Evolutionary conservation across 2,888 invertebrate genomes (phyloP).

Genomic region (Phyto melanocephala): DNA sequence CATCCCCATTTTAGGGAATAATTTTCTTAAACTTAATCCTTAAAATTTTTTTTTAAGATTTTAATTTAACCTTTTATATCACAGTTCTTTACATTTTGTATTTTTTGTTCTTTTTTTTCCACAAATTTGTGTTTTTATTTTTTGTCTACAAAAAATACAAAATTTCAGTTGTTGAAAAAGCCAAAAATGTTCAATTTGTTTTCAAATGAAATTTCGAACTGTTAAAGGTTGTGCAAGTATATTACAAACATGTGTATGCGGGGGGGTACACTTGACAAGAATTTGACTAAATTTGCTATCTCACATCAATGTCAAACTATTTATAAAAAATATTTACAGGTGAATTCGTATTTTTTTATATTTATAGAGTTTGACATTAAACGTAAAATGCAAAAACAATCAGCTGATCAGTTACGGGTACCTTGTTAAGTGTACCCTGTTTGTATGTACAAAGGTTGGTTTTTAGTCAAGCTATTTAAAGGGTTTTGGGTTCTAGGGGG

Average conservation of each 20-base stretch:
- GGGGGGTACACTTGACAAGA: too few species aligned
- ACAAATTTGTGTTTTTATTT: conserved; percentile 18
- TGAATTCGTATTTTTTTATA: too few species aligned
- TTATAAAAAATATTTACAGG: too few species aligned
- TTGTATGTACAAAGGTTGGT: background rate
- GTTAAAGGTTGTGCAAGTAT: conserved; percentile 6
- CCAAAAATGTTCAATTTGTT: conserved; percentile 60
- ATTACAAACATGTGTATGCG: too few species aligned
- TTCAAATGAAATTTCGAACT: conserved; percentile 69
- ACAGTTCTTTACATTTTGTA: conserved; percentile 67
- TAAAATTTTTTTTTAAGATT: background rate
- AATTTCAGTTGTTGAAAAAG: conserved; percentile 60
- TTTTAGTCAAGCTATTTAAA: background rate
- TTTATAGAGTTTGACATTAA: too few species aligned
- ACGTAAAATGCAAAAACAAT: too few species aligned
- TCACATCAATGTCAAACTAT: too few species aligned
- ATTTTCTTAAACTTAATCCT: background rate
- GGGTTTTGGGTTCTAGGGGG: background rate
- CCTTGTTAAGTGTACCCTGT: too few species aligned
- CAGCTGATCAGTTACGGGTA: too few species aligned
- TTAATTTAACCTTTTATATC: conserved; percentile 65
- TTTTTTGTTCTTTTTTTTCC: conserved; percentile 51
- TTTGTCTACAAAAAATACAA: conserved; percentile 59
- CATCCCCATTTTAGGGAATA: background rate
- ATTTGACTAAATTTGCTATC: too few species aligned